Percentiles rank a stretch among this genome's conserved stretches.
phyloP scores from a whole-genome alignment of 2,113 vertebrate genomes.

The Bufo gargarizans region DNA sequence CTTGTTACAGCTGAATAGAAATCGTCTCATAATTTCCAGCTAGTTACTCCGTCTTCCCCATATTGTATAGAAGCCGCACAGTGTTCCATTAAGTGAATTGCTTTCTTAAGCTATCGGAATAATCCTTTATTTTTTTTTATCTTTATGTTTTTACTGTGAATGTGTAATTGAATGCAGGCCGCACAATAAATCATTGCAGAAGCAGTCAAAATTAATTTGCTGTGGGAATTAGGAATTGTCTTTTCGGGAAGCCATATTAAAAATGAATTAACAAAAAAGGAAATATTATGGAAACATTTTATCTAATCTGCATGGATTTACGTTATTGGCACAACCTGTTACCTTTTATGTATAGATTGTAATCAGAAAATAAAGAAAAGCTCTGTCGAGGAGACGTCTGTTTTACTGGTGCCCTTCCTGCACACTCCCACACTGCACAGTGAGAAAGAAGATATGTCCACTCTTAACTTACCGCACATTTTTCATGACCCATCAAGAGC shows the following conservation, averaged over 20 bases:
- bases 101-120: conserved; percentile 42
- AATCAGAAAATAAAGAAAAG: neutral
- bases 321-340: neutral
- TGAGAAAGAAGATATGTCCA: neutral
- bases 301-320: neutral
- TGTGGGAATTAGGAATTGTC: conserved; percentile 29
- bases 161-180: conserved; percentile 38
- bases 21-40: neutral
- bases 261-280: conserved; percentile 38
- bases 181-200: conserved; percentile 44
- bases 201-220: conserved; percentile 48
- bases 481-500: no score
- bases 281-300: conserved; percentile 25
- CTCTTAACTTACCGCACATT: no score
- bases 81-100: conserved; percentile 21
- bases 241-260: conserved; percentile 32
- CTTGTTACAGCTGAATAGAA: neutral
- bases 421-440: neutral
- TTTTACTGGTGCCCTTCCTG: neutral
- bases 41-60: neutral
- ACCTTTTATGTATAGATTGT: neutral
- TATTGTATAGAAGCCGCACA: neutral
- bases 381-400: neutral
- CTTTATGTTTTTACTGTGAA: conserved; percentile 27
- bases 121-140: conserved; percentile 40